Evolutionary conservation across 2,888 invertebrate species (phyloP), one percentile per base, ranked within the genome.

Genomic region (Lochmaea capreae): DNA sequence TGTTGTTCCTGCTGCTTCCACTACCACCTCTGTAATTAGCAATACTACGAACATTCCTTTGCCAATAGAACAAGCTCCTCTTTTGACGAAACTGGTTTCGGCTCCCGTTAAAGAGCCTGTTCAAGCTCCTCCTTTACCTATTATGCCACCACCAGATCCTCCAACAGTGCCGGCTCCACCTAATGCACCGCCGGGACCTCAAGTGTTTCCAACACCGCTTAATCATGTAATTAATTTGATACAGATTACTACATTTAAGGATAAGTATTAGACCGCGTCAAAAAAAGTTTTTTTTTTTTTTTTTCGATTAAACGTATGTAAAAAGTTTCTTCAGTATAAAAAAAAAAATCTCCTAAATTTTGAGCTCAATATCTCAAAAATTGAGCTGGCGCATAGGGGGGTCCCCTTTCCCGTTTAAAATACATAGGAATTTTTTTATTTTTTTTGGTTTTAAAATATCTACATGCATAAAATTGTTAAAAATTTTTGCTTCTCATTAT

Each of bases 111-210:
- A 87, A 0, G 88, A 88, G 73, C 89, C 89, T 10, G 82, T 86
- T 9, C 83, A 59, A 33, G 33, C 33, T 59, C n/a, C 76, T 59
- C 78, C 80, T 42, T 70, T 77, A 33, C 69, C 77, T 16, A 72
- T 65, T 63, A 72, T 68, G 18, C 65, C 79, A 86, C 87, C 87
- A 65, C 78, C 88, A 39, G 78, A 74, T 58, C 73, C 77, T 83
- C 85, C 87, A 0, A 88, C 88, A 0, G 88, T 88, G 73, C 89
- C 89, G 10, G 83, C 86, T 9, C 84, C 83, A n/a, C 78, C 83
- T 4, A 76, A 80, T 18, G 81, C 82, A 14, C 80, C 81, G 49
- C 83, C 84, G 9, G 81, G 82, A 10, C 82, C 85, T 9, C 83
- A 83, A 74, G 80, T 82, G 5, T 82, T 83, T 76, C 84, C 83